Evolutionary conservation across 2,797 vertebrate species (phyloP).

Genomic region (Poecilia gillii): DNA sequence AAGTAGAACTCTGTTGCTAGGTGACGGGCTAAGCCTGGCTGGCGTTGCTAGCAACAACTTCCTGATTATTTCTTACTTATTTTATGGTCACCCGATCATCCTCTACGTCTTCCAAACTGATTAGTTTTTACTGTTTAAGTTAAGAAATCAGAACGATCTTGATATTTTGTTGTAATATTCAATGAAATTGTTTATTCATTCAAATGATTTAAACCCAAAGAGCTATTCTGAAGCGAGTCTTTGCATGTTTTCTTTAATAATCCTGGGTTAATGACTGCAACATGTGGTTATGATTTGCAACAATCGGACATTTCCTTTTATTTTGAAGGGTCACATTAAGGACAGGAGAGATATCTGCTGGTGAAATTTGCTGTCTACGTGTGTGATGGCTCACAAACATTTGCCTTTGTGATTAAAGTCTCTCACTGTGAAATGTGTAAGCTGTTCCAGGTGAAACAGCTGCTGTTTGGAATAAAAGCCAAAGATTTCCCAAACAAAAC

Average conservation of each 20-base stretch:
- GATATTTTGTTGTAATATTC: not conserved
- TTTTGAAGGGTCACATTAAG: not conserved
- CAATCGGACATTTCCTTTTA: not conserved
- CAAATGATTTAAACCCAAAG: conserved; percentile 16
- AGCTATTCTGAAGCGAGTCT: not conserved
- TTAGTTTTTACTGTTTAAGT: not conserved
- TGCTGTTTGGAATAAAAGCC: not conserved
- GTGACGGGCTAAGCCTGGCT: too few relatives aligned
- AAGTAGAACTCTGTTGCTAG: too few relatives aligned
- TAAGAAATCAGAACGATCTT: conserved; percentile 2
- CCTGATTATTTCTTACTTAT: not conserved
- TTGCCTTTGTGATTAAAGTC: not conserved
- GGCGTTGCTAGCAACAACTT: not conserved
- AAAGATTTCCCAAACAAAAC: not conserved
- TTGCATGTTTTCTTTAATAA: conserved; percentile 1
- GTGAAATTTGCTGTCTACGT: not conserved
- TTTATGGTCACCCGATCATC: not conserved
- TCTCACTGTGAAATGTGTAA: not conserved
- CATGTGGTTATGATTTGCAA: conserved; percentile 2
- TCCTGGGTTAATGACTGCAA: not conserved
- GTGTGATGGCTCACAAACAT: not conserved
- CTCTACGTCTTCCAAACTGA: not conserved
- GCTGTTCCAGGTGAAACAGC: not conserved
- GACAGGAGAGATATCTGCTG: not conserved
- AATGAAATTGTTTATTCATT: not conserved